These are phyloP conservation scores for Drosophila kanekoi DNA, from an alignment of 2,888 invertebrate species.

Conservation along the genomic window DNA sequence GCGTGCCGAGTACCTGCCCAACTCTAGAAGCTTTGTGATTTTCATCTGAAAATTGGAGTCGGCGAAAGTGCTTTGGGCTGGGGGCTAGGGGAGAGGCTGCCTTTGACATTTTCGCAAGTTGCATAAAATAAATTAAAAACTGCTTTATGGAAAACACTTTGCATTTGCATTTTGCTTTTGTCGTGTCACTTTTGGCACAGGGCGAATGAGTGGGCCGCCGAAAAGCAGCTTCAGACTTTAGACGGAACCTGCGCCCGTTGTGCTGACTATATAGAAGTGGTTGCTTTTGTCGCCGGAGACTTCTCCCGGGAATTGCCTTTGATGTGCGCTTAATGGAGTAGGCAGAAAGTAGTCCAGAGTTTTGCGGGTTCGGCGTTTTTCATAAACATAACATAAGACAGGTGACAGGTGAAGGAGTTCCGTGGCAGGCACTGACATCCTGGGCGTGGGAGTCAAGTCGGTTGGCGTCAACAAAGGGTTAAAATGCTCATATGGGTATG, in stretches of 20 bases:
- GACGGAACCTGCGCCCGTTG: background rate
- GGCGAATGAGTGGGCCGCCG: conserved; percentile 51
- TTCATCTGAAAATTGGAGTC: conserved; percentile 20
- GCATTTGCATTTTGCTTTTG: conserved; percentile 65
- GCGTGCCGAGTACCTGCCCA: conserved; percentile 27
- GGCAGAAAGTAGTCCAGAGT: conserved; percentile 38
- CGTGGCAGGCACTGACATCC: conserved; percentile 51
- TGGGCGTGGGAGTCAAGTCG: conserved; percentile 21
- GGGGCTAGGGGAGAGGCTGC: conserved; percentile 21
- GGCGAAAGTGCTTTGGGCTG: conserved; percentile 30
- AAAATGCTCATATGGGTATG: conserved; percentile 52
- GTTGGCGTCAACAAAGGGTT: conserved; percentile 68
- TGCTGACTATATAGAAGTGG: conserved; percentile 32
- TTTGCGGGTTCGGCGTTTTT: conserved; percentile 54
- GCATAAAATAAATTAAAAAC: conserved; percentile 80
- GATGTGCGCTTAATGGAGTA: conserved; percentile 61
- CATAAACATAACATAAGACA: conserved; percentile 68
- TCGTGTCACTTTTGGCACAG: conserved; percentile 52
- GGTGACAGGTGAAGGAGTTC: conserved; percentile 56
- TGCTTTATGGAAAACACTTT: conserved; percentile 70
- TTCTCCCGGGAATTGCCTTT: conserved; percentile 66
- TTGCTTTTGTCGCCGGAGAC: conserved; percentile 37
- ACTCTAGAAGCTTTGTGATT: conserved; percentile 16
- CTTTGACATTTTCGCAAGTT: conserved; percentile 74
- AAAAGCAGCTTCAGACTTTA: conserved; percentile 26